These are phyloP conservation scores for Drosophila falleni DNA, from an alignment of 2,888 invertebrate genomes.

Conservation along the genomic window DNA sequence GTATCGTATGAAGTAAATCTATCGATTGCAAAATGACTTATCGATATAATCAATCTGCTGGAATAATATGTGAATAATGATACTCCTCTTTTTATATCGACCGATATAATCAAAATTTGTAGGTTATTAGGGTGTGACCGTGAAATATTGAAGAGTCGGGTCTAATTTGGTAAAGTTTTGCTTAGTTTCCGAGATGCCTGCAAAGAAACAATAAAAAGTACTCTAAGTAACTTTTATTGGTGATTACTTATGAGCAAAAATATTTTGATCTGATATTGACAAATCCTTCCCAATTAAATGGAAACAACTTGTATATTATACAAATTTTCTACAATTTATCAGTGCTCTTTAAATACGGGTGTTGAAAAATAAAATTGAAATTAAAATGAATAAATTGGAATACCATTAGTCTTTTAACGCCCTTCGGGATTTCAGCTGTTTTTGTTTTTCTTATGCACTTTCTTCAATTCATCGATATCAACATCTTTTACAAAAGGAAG, in stretches of 20 bases:
- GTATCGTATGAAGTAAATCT: not conserved
- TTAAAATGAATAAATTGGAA: not conserved
- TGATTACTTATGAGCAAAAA: not conserved
- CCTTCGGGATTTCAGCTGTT: not conserved
- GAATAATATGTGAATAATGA: not conserved
- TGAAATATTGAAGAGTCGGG: not conserved
- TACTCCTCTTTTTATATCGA: constrained; percentile 2
- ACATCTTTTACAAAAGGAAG: too few species aligned
- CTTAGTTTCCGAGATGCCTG: not conserved
- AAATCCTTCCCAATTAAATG: not conserved
- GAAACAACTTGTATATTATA: not conserved
- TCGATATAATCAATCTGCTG: not conserved
- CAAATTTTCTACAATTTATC: not conserved
- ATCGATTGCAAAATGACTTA: constrained; percentile 3
- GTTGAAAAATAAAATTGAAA: not conserved
- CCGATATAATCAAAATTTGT: not conserved
- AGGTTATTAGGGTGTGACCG: constrained; percentile 7
- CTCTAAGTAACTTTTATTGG: not conserved
- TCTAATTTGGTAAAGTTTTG: not conserved
- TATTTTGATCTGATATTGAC: too few species aligned
- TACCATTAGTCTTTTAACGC: not conserved
- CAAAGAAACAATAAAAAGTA: not conserved
- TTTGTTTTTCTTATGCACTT: not conserved
- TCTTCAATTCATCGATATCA: not conserved
- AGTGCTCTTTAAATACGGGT: not conserved